These are phyloP conservation scores for Neomorphus geoffroyi DNA, from an alignment of 2,797 vertebrate species.

Conservation along the genomic window DNA sequence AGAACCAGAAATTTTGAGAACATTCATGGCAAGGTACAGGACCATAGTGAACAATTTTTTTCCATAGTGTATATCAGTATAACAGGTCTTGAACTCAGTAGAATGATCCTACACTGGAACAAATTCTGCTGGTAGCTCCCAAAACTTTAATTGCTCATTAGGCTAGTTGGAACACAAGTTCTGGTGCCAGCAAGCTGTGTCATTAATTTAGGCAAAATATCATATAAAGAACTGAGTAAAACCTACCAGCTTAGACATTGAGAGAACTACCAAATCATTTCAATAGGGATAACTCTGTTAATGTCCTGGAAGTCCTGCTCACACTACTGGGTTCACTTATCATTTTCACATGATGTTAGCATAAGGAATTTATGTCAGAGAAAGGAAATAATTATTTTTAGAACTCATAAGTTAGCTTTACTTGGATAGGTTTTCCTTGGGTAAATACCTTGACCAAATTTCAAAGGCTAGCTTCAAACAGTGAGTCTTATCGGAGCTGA, in stretches of 20 bases:
- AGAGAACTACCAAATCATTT: not conserved
- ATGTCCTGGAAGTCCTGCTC: not conserved
- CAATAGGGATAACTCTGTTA: not conserved
- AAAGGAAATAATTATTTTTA: not conserved
- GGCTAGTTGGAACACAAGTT: not conserved
- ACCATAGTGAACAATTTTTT: not conserved
- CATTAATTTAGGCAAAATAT: not conserved
- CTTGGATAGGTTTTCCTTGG: not conserved
- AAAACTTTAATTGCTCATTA: not conserved
- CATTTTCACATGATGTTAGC: not conserved
- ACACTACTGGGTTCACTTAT: not conserved
- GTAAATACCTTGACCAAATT: not conserved
- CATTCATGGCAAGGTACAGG: not conserved
- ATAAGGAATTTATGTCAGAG: not conserved
- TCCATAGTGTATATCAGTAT: accelerated
- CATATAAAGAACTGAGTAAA: not conserved
- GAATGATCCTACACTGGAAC: not conserved
- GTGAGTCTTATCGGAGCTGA: not conserved
- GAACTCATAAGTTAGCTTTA: not conserved
- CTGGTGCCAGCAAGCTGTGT: not conserved
- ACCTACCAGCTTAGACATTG: not conserved
- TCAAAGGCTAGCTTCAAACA: not conserved
- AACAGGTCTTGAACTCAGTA: not conserved
- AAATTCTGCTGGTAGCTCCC: not conserved
- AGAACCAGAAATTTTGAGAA: not conserved